Evolutionary conservation across 2,888 invertebrate species (phyloP), one percentile per base, ranked within the genome.

Genomic region (Xestia c-nigrum): DNA sequence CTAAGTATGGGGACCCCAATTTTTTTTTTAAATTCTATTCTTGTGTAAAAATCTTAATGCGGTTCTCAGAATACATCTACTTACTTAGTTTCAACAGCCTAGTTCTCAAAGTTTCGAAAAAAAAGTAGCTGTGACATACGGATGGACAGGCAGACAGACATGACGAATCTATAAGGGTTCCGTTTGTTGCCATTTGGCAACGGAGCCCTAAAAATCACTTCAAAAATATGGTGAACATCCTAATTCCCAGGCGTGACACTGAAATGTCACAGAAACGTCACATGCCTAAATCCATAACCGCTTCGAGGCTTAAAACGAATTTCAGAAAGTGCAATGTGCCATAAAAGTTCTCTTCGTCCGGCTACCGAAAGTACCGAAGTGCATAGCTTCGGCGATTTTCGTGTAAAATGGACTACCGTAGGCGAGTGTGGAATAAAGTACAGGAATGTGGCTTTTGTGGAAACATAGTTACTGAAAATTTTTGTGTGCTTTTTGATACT

Each of bases 311-410:
- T 38, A 65, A 79, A 74, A 77, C 40, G 74, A 84, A 85, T 84
- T 83, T 75, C 70, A 52, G 78, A 74, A 76, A 86, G 80, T 80
- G 83, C 86, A 86, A 69, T 80, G 66, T 82, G 72, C 68, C 70
- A 82, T 82, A 82, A 85, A 86, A 85, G 76, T 73, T 75, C 84
- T 76, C 57, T 76, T 74, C 79, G 70, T 78, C 72, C 40, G 12
- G 9, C 31, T 43, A 47, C 9, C 64, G 46, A 70, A 84, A 64
- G 38, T 38, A 38, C 19, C 38, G 38, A 38, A 61, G 74, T 81
- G 79, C 84, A 84, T 73, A 55, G 81, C 63, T 74, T 65, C 57
- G 40, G 52, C 74, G 59, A 80, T 74, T 84, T 85, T 83, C 31
- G 73, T 71, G 61, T 64, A 65, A 83, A 83, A 83, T 78, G 50